These are phyloP conservation scores for Gibbula magus DNA, from an alignment of 2,888 invertebrate species.

Conservation along the genomic window DNA sequence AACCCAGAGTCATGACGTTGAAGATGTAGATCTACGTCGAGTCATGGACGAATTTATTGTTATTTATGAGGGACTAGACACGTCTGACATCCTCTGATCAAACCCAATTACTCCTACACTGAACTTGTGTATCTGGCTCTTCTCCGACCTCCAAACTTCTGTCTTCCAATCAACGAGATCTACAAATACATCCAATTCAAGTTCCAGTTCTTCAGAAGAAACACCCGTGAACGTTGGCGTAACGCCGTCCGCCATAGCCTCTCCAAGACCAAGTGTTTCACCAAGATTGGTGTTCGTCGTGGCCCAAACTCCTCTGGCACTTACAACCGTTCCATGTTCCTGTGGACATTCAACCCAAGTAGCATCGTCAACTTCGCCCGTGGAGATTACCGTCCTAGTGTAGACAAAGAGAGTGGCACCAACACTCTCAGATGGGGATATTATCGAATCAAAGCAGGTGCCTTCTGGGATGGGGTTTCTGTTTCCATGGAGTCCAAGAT, in stretches of 20 bases:
- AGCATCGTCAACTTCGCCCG: slow-evolving; percentile 59
- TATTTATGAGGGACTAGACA: slow-evolving; percentile 54
- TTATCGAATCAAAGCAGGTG: slow-evolving; percentile 50
- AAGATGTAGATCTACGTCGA: slow-evolving; percentile 42
- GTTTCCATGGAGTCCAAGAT: slow-evolving; percentile 51
- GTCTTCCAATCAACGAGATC: slow-evolving; percentile 57
- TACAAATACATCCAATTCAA: slow-evolving; percentile 55
- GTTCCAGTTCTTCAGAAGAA: slow-evolving; percentile 53
- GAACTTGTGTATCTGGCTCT: slow-evolving; percentile 59
- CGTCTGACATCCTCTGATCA: slow-evolving; percentile 42
- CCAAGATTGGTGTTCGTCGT: slow-evolving; percentile 53
- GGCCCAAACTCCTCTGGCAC: slow-evolving; percentile 35
- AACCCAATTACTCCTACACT: slow-evolving; percentile 61
- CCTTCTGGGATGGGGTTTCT: slow-evolving; percentile 57
- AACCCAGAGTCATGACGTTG: not conserved
- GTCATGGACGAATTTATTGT: slow-evolving; percentile 56
- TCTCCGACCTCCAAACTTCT: slow-evolving; percentile 56
- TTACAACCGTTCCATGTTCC: slow-evolving; percentile 50
- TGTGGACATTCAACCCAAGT: slow-evolving; percentile 58
- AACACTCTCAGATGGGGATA: slow-evolving; percentile 56
- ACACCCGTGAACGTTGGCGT: slow-evolving; percentile 56
- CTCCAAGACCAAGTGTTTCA: slow-evolving; percentile 62
- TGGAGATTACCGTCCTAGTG: slow-evolving; percentile 31
- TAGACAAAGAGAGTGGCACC: slow-evolving; percentile 52
- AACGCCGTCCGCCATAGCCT: slow-evolving; percentile 62